These are phyloP conservation scores for Tachystola acroxantha DNA, from an alignment of 2,888 invertebrate species.

Conservation along the genomic window DNA sequence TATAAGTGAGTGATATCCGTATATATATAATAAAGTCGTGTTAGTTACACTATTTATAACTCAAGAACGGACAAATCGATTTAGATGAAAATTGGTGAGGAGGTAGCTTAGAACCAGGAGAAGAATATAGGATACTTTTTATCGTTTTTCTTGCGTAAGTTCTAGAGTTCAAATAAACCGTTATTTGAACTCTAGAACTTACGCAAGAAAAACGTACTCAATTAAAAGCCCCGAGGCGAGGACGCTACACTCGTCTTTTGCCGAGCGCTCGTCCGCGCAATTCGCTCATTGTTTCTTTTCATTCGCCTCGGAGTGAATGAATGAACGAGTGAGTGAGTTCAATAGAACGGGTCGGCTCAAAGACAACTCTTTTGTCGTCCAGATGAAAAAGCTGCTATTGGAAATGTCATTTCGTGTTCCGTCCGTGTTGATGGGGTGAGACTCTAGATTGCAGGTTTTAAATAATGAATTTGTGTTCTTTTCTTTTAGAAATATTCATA, in stretches of 20 bases:
- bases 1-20: too few species aligned
- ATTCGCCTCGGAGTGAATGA: slow-evolving; percentile 27
- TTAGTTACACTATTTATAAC: too few species aligned
- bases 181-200: too few species aligned
- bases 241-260: slow-evolving; percentile 19
- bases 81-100: too few species aligned
- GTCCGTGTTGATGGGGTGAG: slow-evolving; percentile 13
- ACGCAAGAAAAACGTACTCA: too few species aligned
- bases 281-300: slow-evolving; percentile 43
- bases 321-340: slow-evolving; percentile 24
- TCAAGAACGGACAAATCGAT: too few species aligned
- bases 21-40: too few species aligned
- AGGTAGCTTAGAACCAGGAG: too few species aligned
- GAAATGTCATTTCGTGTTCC: slow-evolving; percentile 29
- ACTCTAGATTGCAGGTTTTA: slow-evolving; percentile 10
- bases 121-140: too few species aligned
- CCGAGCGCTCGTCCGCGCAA: slow-evolving; percentile 28
- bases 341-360: slow-evolving; percentile 38
- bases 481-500: neutral
- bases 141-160: too few species aligned
- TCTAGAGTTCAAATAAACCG: too few species aligned
- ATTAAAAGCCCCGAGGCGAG: neutral
- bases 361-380: slow-evolving; percentile 47
- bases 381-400: slow-evolving; percentile 37
- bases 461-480: slow-evolving; percentile 3